Evolutionary conservation across 1,140 invertebrate species (phyloP), one percentile per base, ranked within the genome.

Genomic region (Pseudomyrmex gracilis): DNA sequence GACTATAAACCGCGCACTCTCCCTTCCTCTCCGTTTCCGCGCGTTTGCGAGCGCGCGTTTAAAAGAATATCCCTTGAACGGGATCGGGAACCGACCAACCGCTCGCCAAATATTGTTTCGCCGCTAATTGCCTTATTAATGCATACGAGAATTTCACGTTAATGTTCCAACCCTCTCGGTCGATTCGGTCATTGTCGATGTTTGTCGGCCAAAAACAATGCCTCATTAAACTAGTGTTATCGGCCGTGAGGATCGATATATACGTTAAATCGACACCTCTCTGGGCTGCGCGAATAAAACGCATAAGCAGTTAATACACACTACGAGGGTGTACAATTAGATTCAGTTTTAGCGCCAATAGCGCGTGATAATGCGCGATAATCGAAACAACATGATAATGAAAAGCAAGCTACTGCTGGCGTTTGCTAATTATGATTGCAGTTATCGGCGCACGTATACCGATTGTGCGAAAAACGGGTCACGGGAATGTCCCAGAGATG

Each of bases 41-140:
- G 76, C 34, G 34, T 34, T 80, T 83, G 71, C 17, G n/a, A 80
- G 13, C 53, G 43, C 53, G 43, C 55, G 53, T 58, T 49, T 70
- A 80, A 80, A 80, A 80, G 66, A 80, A 80, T 80, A 17, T 64
- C 34, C 20, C 73, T 58, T 76, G 61, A 17, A 63, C 73, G 49
- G 53, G 3, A 34, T 15, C 49, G 20, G n/a, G 34, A 34, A 34
- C 17, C 7, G 53, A 47, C 61, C 20, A 53, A n/a, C 66, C 66
- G n/a, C 61, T 70, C 53, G 73, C 90, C 88, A 90, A 92, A 92
- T 89, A 92, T 92, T 90, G 85, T 91, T 87, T 55, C 86, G 71
- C 47, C 70, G 73, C 73, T 92, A 92, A 93, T 92, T 93, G 90
- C 88, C 91, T 92, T 90, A 92, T 93, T 92, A 92, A 92, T 91